Evolutionary conservation across 2,888 invertebrate species (phyloP).

Genomic region (Erpobdella octoculata): DNA sequence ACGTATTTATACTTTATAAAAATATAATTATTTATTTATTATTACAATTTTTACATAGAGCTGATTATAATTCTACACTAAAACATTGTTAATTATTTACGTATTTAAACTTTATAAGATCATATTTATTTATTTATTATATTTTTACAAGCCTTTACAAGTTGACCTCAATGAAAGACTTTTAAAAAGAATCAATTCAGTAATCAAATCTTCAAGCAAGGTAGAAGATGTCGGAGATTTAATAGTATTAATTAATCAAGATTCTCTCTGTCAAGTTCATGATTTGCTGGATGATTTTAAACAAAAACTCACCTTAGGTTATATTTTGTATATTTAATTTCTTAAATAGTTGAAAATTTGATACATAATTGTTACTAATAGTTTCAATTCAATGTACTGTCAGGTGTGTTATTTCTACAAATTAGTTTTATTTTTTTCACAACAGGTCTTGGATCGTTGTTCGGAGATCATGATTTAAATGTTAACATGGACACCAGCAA

Average conservation of each 20-base stretch:
- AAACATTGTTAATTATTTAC: no score
- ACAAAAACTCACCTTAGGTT: neutral
- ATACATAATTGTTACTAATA: no score
- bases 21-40: no score
- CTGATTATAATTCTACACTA: no score
- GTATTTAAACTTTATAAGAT: no score
- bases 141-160: neutral
- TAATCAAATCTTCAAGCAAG: neutral
- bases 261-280: neutral
- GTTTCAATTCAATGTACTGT: neutral
- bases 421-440: neutral
- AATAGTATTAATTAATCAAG: neutral
- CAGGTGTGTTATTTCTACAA: neutral
- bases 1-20: no score
- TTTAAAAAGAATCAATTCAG: neutral
- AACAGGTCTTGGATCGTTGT: constrained; percentile 73
- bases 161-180: neutral
- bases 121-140: no score
- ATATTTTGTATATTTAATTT: neutral
- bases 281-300: neutral
- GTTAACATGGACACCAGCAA: constrained; percentile 64
- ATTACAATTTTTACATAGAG: no score
- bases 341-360: neutral
- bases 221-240: neutral
- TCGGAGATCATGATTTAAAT: constrained; percentile 65